A percentile compares a stretch with the other conserved stretches of the same genome.
Evolutionary conservation across 2,888 invertebrate species (phyloP).

Genomic region (Phalera bucephala): DNA sequence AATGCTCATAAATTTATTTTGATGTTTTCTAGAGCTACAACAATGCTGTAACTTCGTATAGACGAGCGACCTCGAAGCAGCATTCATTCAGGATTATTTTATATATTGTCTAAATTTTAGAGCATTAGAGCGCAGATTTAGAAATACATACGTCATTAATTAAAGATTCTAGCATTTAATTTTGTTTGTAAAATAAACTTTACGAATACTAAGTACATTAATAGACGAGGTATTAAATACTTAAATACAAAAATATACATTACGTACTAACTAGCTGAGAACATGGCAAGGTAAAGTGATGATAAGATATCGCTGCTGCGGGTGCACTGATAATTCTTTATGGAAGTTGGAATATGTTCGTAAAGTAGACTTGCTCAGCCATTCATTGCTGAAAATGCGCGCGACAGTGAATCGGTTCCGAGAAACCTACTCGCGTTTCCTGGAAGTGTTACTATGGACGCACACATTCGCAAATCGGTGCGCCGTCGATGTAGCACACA

Average conservation of each 20-base stretch:
- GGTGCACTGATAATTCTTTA: not conserved
- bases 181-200: no score
- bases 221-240: no score
- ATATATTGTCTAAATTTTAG: no score
- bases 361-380: conserved; percentile 43
- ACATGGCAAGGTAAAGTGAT: conserved; percentile 23
- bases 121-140: no score
- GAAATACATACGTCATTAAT: no score
- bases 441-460: conserved; percentile 76
- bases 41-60: no score
- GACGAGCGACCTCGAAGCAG: no score
- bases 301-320: conserved; percentile 34
- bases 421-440: conserved; percentile 79
- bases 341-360: not conserved
- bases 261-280: conserved; percentile 6
- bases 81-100: no score
- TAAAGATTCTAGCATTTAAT: no score
- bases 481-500: conserved; percentile 58
- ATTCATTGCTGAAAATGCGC: conserved; percentile 76
- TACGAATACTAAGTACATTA: no score
- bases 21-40: no score
- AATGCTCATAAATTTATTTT: no score
- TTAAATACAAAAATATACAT: not conserved
- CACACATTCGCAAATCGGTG: conserved; percentile 54
- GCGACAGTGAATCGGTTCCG: conserved; percentile 73